Evolutionary conservation across 2,797 vertebrate genomes (phyloP), one percentile per base, ranked within the genome.

Genomic region (Cirrhinus mrigala): DNA sequence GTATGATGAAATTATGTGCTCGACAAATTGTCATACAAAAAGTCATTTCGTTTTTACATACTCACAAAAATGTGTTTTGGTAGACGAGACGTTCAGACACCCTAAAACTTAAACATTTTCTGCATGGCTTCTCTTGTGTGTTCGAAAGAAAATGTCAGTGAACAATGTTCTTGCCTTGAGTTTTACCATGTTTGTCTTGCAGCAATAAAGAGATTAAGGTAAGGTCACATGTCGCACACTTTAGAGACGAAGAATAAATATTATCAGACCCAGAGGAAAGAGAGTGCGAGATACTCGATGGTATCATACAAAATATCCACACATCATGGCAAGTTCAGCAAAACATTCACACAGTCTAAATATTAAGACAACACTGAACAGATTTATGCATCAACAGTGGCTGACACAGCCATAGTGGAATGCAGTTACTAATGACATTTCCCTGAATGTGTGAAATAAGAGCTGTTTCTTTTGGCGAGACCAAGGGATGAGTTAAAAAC

Each of bases 111-210:
- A 33, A 33, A 1, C 37, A 18, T 18, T 77, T 5, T 24, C 8
- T 68, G 24, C 27, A 46, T 44, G 29, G 22, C 20, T 12, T 54
- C 20, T 69, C 14, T 69, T 44, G 3, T 54, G 33, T 44, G 7
- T 37, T 71, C 44, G 22, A 54, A 70, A 40, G 33, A 56, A 44
- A 70, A 81, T 70, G n/a, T 81, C 64, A 81, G 29, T 44, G 50
- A 70, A 6, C 48, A 40, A 1, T 40, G 48, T 44, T 56, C 66
- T 44, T 68, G 62, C 44, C 7, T 11, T 16, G 22, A 44, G 66
- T 10, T 81, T 81, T 81, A 54, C 60, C 46, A 54, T 54, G 46
- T 81, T 81, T 81, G 48, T 50, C 79, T n/a, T 40, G 27, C 44
- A 56, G 50, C 73, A 52, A 56, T 81, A 81, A 79, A 79, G n/a